Evolutionary conservation across 2,888 invertebrate genomes (phyloP).

Genomic region (Nephrotoma flavescens): DNA sequence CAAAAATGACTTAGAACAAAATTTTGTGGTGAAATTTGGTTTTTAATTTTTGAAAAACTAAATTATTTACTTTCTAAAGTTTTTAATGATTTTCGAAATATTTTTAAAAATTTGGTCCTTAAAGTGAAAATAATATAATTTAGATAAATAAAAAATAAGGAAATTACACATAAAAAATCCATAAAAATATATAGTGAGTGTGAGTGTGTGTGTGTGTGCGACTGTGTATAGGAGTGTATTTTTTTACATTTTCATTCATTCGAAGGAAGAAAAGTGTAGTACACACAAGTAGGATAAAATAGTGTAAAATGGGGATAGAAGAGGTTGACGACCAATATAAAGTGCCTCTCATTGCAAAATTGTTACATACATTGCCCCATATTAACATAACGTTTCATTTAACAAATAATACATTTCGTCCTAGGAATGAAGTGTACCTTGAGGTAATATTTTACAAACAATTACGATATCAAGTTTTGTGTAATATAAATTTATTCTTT

Average conservation of each 20-base stretch:
- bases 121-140: background rate
- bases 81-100: background rate
- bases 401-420: conserved; percentile 85
- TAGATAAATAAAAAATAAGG: background rate
- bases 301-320: background rate
- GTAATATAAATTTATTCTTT: conserved; percentile 1
- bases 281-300: background rate
- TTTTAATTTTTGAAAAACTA: background rate
- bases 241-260: background rate
- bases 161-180: background rate
- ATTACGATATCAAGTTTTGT: background rate
- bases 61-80: background rate
- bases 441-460: conserved; percentile 44
- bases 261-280: background rate
- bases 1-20: background rate
- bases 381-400: conserved; percentile 79
- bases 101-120: background rate
- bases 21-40: background rate
- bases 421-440: conserved; percentile 74
- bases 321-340: conserved; percentile 53
- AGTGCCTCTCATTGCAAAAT: conserved; percentile 70
- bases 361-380: conserved; percentile 83
- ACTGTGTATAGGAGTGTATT: background rate
- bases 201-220: background rate
- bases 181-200: background rate